phyloP scores from a whole-genome alignment of 2,113 vertebrate genomes.

The Eupsittula cactorum region DNA sequence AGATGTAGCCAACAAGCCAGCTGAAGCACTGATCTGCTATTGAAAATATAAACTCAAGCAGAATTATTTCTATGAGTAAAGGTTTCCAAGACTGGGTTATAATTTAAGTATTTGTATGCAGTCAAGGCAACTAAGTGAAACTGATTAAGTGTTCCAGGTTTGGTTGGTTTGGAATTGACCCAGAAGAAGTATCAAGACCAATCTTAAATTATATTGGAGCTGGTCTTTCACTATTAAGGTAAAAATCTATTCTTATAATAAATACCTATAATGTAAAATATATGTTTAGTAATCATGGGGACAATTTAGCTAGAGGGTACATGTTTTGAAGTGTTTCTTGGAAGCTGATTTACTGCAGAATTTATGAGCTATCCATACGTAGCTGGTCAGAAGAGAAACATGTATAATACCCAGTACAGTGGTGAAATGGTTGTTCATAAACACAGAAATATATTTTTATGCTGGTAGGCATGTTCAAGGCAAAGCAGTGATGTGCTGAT shows the following conservation, averaged over 20 bases:
- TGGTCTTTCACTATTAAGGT: slow-evolving; percentile 88
- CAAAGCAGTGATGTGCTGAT: background rate
- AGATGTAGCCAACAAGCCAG: background rate
- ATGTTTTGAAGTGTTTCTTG: background rate
- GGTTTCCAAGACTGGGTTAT: background rate
- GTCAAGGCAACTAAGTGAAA: background rate
- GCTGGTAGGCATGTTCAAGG: background rate
- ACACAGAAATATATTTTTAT: background rate
- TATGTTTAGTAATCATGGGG: background rate
- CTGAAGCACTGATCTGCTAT: background rate
- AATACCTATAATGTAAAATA: background rate
- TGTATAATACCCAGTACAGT: background rate
- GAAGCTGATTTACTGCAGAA: background rate
- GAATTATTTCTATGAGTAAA: background rate
- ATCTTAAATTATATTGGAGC: slow-evolving; percentile 87
- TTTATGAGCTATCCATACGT: background rate
- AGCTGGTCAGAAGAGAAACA: background rate
- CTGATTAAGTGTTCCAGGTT: slow-evolving; percentile 76
- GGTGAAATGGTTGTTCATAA: background rate
- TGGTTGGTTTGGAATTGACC: slow-evolving; percentile 88
- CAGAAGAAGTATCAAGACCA: slow-evolving; percentile 82
- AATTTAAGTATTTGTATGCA: background rate
- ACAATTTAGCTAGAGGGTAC: background rate
- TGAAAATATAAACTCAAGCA: background rate
- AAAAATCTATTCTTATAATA: background rate